Conservation (phyloP, 2,113 vertebrate species). For the Poecilia latipinna region DNA sequence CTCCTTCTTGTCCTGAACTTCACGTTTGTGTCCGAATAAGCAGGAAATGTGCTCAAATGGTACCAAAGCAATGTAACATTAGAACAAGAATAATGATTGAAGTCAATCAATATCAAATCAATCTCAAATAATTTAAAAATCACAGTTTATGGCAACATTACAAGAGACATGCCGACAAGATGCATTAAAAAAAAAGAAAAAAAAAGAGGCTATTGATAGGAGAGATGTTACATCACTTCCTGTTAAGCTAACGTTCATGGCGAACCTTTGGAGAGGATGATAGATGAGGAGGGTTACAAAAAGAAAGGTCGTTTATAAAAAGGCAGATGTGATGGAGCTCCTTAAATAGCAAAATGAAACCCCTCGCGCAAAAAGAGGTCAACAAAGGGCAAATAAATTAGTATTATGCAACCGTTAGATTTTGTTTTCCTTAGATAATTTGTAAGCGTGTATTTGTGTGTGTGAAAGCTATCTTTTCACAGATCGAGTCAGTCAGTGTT, state of each 20-base stretch:
- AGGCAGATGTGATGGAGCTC: conserved; percentile 51
- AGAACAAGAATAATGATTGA: conserved; percentile 1
- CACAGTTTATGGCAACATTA: conserved; percentile 74
- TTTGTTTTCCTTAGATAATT: conserved; percentile 27
- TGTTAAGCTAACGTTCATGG: conserved; percentile 56
- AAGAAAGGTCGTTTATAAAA: conserved; percentile 41
- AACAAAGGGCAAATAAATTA: conserved; percentile 95
- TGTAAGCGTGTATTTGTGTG: conserved; percentile 10
- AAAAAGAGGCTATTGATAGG: conserved; percentile 67
- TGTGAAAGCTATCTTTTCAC: conserved; percentile 77
- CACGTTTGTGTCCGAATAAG: neutral
- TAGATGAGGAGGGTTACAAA: conserved; percentile 30
- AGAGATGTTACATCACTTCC: conserved; percentile 69
- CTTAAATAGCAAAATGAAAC: conserved; percentile 89
- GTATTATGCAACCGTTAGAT: conserved; percentile 84
- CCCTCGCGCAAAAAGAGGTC: conserved; percentile 82
- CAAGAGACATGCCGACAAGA: conserved; percentile 64
- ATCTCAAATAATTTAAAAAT: conserved; percentile 83
- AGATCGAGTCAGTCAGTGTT: conserved; percentile 76
- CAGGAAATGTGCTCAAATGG: conserved; percentile 34
- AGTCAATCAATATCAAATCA: conserved; percentile 58
- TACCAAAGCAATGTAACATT: conserved; percentile 60
- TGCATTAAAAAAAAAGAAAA: conserved; percentile 66
- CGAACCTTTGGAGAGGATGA: conserved; percentile 54
- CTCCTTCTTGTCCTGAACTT: conserved; percentile 12